Percentiles rank a stretch among this genome's conserved stretches.
Evolutionary conservation across 2,888 invertebrate genomes (phyloP).

Genomic region (Stenichneumon culpator): DNA sequence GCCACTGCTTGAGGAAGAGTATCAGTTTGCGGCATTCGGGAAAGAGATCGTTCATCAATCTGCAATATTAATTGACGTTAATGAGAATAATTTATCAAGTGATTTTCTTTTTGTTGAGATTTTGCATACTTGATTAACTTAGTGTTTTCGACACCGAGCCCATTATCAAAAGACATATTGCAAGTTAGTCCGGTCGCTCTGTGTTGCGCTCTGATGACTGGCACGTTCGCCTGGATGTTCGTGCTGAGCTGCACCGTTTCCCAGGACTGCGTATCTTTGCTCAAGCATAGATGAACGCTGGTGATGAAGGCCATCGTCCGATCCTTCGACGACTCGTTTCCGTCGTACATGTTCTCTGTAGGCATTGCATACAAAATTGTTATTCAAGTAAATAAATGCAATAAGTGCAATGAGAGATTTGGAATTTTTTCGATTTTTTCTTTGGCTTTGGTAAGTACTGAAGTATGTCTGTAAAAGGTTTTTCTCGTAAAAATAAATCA

Average conservation of each 20-base stretch:
- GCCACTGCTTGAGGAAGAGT: conserved; percentile 88
- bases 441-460: background rate
- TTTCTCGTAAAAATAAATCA: background rate
- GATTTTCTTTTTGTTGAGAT: background rate
- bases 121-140: conserved; percentile 82
- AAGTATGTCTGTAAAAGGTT: background rate
- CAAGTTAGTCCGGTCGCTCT: conserved; percentile 86
- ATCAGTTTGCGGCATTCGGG: conserved; percentile 86
- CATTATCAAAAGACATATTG: conserved; percentile 88
- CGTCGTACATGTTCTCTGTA: conserved; percentile 30
- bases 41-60: conserved; percentile 83
- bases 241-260: conserved; percentile 83
- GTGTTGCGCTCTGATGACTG: conserved; percentile 85
- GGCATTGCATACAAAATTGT: background rate
- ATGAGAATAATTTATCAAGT: conserved; percentile 4
- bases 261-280: conserved; percentile 66
- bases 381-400: background rate
- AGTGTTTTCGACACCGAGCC: conserved; percentile 88
- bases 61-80: conserved; percentile 70
- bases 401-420: background rate
- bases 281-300: conserved; percentile 63
- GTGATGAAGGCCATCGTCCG: conserved; percentile 12
- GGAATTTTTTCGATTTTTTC: background rate
- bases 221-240: background rate
- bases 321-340: background rate